phyloP scores from a whole-genome alignment of 2,113 vertebrate species.

The Callopanchax toddi region DNA sequence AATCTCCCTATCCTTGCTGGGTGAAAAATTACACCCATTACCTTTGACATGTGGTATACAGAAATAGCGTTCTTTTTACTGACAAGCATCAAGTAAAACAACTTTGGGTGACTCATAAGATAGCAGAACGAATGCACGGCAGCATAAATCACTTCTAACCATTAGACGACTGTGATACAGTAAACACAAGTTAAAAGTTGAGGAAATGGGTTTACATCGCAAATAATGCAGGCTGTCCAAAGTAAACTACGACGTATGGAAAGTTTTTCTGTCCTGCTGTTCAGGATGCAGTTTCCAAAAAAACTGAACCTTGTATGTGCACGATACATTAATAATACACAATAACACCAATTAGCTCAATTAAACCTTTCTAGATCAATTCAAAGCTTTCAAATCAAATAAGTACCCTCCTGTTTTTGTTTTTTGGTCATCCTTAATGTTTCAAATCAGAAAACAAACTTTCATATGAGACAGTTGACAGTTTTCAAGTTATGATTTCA shows the following conservation, averaged over 20 bases:
- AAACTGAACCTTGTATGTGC: too few species aligned
- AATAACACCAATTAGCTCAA: too few species aligned
- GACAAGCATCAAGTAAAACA: slow-evolving; percentile 61
- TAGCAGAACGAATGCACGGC: background rate
- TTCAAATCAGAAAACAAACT: too few species aligned
- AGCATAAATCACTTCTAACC: slow-evolving; percentile 51
- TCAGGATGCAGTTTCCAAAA: too few species aligned
- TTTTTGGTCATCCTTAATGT: too few species aligned
- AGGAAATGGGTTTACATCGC: slow-evolving; percentile 11
- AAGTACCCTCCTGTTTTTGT: too few species aligned
- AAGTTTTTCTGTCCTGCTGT: background rate
- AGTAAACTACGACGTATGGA: background rate
- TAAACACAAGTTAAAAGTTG: slow-evolving; percentile 18
- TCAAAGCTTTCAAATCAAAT: too few species aligned
- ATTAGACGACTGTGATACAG: slow-evolving; percentile 20
- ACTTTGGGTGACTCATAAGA: slow-evolving; percentile 46
- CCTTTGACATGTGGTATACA: slow-evolving; percentile 63
- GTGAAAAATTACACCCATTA: slow-evolving; percentile 71
- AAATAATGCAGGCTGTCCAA: slow-evolving; percentile 13
- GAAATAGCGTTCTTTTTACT: slow-evolving; percentile 60
- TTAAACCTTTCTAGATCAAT: too few species aligned
- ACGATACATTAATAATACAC: too few species aligned
- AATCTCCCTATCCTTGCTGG: slow-evolving; percentile 61
- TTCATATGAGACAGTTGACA: too few species aligned
- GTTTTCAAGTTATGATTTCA: too few species aligned